Evolutionary conservation across 2,797 vertebrate genomes (phyloP), one percentile per base, ranked within the genome.

Genomic region (Gadopsis marmoratus): DNA sequence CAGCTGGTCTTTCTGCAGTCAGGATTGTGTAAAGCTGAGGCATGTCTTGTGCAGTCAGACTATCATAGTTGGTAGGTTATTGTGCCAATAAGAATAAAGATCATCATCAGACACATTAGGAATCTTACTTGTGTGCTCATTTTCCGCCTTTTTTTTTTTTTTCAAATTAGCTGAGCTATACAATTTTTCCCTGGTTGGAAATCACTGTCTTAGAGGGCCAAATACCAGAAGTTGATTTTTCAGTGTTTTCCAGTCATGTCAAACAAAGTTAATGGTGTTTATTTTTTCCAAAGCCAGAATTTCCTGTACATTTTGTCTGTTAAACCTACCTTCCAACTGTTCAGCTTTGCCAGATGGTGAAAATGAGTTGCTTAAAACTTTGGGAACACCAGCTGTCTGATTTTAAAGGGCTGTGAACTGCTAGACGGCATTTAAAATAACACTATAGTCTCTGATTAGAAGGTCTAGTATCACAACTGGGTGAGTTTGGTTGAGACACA

Each of bases 371-470:
- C 29, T 66, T n/a, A 17, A 55, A 79, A 48, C 37, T 73, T 66
- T 59, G 9, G 9, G 21, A 64, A 78, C 69, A 31, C 23, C 31
- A 58, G 47, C 31, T 50, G 21, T 69, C 48, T 63, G 35, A 78
- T 74, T 80, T 55, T 56, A 39, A 63, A 71, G 29, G 11, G 4
- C 37, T 64, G 39, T 37, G 50, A 13, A 13, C 19, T 61, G 21
- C 33, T 29, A 26, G 62, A 78, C 43, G 63, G 63, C 35, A 71
- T 69, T 71, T 65, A 62, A 72, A 81, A 79, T 69, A 62, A 71
- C 17, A 39, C 16, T 9, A n/a, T 23, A 8, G 26, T 64, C 41
- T 82, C 13, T 62, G 63, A 66, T 71, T 58, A 59, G 53, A 67
- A 78, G 21, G 63, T 45, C 9, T 33, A 26, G 33, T 78, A 63